A percentile compares a stretch with the other conserved stretches of the same genome.
These are phyloP conservation scores for Euura lappo DNA, from an alignment of 1,140 invertebrate genomes.

Conservation along the genomic window DNA sequence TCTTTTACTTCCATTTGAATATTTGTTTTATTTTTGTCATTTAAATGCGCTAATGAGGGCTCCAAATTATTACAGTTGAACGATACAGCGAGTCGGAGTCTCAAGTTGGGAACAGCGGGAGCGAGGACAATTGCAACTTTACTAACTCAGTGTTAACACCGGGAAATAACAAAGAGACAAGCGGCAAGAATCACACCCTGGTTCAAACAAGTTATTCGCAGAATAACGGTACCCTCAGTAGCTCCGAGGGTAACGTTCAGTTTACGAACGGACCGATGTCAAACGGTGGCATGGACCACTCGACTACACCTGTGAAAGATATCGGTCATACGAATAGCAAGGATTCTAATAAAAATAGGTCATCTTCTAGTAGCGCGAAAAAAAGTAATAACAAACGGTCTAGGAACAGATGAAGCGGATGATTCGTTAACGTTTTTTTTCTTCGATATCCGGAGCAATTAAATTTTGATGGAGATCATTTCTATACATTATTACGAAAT, in stretches of 20 bases:
- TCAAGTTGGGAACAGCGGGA: conserved; percentile 74
- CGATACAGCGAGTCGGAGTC: conserved; percentile 89
- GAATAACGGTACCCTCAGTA: conserved; percentile 66
- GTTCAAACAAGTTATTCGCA: conserved; percentile 67
- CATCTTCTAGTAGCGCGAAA: conserved; percentile 66
- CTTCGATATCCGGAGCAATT: no score
- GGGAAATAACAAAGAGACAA: conserved; percentile 70
- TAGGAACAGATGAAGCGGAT: conserved; percentile 67
- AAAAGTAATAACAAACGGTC: conserved; percentile 74
- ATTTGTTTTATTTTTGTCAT: background rate
- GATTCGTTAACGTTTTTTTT: background rate
- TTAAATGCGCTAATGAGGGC: background rate
- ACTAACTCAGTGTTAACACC: conserved; percentile 69
- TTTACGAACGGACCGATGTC: conserved; percentile 65
- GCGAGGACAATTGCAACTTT: conserved; percentile 68
- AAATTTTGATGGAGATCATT: no score
- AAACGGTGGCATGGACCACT: conserved; percentile 61
- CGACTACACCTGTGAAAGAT: conserved; percentile 58
- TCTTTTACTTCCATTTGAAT: background rate
- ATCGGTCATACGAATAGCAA: conserved; percentile 64
- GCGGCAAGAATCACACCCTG: conserved; percentile 70
- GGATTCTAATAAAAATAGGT: conserved; percentile 68
- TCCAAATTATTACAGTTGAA: conserved; percentile 68
- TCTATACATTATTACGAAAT: no score
- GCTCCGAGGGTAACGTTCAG: conserved; percentile 69